A percentile compares a stretch with the other conserved stretches of the same genome.
Conservation (phyloP, 1,140 invertebrate species). For the Spodoptera litura region DNA sequence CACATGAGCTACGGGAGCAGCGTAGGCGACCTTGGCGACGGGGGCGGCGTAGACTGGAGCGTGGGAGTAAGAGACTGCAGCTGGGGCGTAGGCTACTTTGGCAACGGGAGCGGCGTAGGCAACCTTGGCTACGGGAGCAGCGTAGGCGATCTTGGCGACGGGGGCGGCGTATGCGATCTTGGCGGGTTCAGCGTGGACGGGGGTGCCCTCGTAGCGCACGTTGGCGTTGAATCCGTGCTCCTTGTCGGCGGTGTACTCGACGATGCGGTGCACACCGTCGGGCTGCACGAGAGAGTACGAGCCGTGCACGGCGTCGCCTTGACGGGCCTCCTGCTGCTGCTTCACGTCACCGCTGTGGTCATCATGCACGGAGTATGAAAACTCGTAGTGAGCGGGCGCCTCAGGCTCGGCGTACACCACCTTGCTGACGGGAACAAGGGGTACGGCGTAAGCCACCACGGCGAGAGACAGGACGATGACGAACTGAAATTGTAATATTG, state of each 20-base stretch:
- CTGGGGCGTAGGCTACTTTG: slow-evolving; percentile 55
- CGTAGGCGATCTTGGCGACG: slow-evolving; percentile 56
- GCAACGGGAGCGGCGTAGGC: slow-evolving; percentile 57
- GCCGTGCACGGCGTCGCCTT: slow-evolving; percentile 88
- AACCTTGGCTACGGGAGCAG: slow-evolving; percentile 46
- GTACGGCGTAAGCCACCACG: slow-evolving; percentile 62
- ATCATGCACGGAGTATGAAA: slow-evolving; percentile 89
- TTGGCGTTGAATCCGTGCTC: slow-evolving; percentile 71
- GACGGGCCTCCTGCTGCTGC: slow-evolving; percentile 77
- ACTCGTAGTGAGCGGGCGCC: slow-evolving; percentile 89
- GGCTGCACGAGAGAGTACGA: slow-evolving; percentile 88
- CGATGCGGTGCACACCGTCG: slow-evolving; percentile 86
- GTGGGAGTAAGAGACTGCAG: slow-evolving; percentile 75
- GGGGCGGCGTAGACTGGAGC: slow-evolving; percentile 55
- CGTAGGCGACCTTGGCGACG: slow-evolving; percentile 14
- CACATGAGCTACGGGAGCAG: slow-evolving; percentile 66
- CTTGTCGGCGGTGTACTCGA: slow-evolving; percentile 86
- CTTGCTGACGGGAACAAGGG: slow-evolving; percentile 66
- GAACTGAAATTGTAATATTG: slow-evolving; percentile 60
- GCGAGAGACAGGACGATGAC: slow-evolving; percentile 67
- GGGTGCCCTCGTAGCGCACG: slow-evolving; percentile 71
- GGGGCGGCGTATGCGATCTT: slow-evolving; percentile 56
- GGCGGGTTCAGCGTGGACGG: slow-evolving; percentile 76
- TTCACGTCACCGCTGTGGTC: slow-evolving; percentile 84
- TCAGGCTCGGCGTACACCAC: slow-evolving; percentile 78